Evolutionary conservation across 2,797 vertebrate genomes (phyloP), one percentile per base, ranked within the genome.

Genomic region (Gymnothorax reevesii): DNA sequence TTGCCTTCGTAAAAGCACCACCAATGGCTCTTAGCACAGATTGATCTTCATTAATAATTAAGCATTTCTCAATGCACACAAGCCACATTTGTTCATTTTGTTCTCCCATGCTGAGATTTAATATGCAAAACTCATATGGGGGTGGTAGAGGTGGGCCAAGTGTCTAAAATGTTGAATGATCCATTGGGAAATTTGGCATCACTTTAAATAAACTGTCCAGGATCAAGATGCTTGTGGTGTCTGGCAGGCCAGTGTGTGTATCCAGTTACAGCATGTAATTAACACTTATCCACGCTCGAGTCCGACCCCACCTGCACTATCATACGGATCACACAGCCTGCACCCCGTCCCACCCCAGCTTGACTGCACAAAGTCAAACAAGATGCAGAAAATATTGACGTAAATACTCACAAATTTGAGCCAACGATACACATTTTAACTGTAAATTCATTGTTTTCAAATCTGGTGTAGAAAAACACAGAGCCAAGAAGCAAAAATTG

Each of bases 231-330:
- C 90, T 86, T n/a, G 71, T 88, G 4, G 13, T 91, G 92, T 95
- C 93, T 95, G 93, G 91, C 92, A 92, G 94, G 93, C 93, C 92
- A 90, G 91, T 93, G 94, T 90, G 92, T 93, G 91, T 94, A 93
- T 95, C 95, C 94, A 92, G 92, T 95, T 95, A 94, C 94, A 90
- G 89, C 83, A 89, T 92, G 93, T 95, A 95, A 96, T 96, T 96
- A 96, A 95, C 95, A 95, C 92, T 92, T 94, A n/a, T 94, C 92
- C 90, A 90, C 90, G 91, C 90, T 90, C 62, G 2, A 9, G 17
- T 1, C 62, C 62, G 9, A 60, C 59, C 71, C 91, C 94, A 92
- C 91, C 88, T 90, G 87, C 90, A 90, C 88, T 84, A 88, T 92
- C 90, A 90, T 90, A 87, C 89, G 89, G 89, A 92, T 91, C 93